Percentiles rank a stretch among this genome's conserved stretches.
Conservation (phyloP, 2,113 vertebrate genomes). For the Loxodonta africana region DNA sequence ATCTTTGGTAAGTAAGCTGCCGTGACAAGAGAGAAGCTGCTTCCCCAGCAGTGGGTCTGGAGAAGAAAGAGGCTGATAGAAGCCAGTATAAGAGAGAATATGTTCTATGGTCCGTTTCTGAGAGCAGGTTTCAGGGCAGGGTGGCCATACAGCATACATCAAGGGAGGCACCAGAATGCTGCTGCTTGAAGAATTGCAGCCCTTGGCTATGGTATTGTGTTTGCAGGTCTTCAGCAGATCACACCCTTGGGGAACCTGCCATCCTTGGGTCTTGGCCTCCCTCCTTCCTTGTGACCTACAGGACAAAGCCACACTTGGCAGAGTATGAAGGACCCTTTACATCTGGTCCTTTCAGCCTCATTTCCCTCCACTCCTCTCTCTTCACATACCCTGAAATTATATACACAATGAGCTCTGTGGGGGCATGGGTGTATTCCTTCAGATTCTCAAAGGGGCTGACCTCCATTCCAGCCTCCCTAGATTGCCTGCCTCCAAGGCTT, state of each 20-base stretch:
- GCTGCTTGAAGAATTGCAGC: neutral
- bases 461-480: neutral
- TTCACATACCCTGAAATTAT: neutral
- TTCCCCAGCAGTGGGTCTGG: neutral
- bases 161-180: too few relatives aligned
- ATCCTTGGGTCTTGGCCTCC: neutral
- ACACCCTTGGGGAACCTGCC: neutral
- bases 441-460: neutral
- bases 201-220: neutral
- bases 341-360: neutral
- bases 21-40: neutral
- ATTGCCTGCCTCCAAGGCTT: neutral
- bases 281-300: neutral
- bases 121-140: neutral
- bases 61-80: neutral
- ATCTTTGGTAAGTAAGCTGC: neutral
- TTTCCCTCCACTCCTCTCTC: neutral
- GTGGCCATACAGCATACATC: fast-evolving
- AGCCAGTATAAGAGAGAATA: neutral
- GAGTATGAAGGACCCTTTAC: neutral
- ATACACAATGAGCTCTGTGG: neutral
- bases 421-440: neutral
- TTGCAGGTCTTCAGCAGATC: neutral
- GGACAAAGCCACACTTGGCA: neutral
- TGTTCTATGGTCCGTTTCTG: neutral